Evolutionary conservation across 2,888 invertebrate species (phyloP), one percentile per base, ranked within the genome.

Genomic region (Theretra japonica): DNA sequence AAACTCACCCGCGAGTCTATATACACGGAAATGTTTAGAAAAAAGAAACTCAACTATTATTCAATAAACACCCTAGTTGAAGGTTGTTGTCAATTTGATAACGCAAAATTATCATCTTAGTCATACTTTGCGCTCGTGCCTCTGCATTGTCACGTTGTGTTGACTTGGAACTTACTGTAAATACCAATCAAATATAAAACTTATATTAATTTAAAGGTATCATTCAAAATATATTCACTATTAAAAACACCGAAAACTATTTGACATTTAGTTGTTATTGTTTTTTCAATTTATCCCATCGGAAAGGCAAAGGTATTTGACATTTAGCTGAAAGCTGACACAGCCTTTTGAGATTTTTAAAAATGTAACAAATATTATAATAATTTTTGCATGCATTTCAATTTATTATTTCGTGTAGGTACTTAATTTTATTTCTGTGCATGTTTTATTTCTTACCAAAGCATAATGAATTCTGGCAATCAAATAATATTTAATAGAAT

Each of bases 171-270:
- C 7, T 5, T 57, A 69, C 21, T 17, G 8, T 21, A 21, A 33
- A 58, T 28, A 11, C 30, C 33, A 15, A 41, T 41, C 41, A 3
- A 41, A 41, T 28, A 5, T 28, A 28, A 33, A 48, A 23, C 23
- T 59, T 11, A 2, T 48, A 30, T n/a, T n/a, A 70, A 70, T 7
- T 48, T 28, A 28, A 33, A 57, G 21, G 17, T 17, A n/a, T 33
- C 56, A 50, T 79, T 79, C 71, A 75, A 80, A 73, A 71, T 75
- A 74, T 73, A 78, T 75, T 75, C 81, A 75, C 73, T 57, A 68
- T 56, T 28, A 4, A n/a, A 21, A 21, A 33, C 30, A 69, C 19
- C n/a, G 53, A 11, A 41, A 0, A 11, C 2, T 33, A 33, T 8
- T 41, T 41, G 41, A 41, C 41, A 41, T 28, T 28, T 28, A 28